Conservation (phyloP, 2,888 invertebrate species). For the Dermolepida albohirtum region DNA sequence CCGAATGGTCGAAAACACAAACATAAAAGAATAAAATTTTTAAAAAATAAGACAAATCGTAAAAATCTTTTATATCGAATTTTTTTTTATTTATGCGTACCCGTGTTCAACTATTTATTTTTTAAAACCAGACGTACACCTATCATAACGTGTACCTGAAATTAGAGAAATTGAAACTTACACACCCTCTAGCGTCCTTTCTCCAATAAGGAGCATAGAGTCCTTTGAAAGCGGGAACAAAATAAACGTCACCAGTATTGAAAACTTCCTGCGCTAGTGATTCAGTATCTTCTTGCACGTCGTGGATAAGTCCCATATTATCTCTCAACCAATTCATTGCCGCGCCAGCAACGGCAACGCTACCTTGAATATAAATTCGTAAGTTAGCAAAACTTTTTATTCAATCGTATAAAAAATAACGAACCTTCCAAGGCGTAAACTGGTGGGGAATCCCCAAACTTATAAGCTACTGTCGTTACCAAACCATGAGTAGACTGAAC, state of each 20-base stretch:
- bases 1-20: no score
- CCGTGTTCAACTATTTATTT: no score
- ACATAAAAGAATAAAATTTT: no score
- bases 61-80: no score
- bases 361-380: constrained; percentile 67
- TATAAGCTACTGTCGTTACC: constrained; percentile 96
- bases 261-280: constrained; percentile 73
- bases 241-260: constrained; percentile 94
- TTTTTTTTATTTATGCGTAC: no score
- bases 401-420: not conserved
- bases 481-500: constrained; percentile 92
- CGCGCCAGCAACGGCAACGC: constrained; percentile 92
- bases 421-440: constrained; percentile 94
- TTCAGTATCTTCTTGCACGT: constrained; percentile 77
- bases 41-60: no score
- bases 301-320: constrained; percentile 86
- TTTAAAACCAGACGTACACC: no score
- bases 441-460: constrained; percentile 86
- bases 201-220: constrained; percentile 99
- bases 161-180: constrained; percentile 58
- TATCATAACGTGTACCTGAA: not conserved
- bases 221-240: constrained; percentile 98
- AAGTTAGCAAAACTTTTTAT: constrained; percentile 5
- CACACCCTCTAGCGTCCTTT: constrained; percentile 91
- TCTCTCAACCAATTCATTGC: constrained; percentile 94